A percentile compares a stretch with the other conserved stretches of the same genome.
phyloP scores from a whole-genome alignment of 2,113 vertebrate genomes.

The Opisthocomus hoazin region DNA sequence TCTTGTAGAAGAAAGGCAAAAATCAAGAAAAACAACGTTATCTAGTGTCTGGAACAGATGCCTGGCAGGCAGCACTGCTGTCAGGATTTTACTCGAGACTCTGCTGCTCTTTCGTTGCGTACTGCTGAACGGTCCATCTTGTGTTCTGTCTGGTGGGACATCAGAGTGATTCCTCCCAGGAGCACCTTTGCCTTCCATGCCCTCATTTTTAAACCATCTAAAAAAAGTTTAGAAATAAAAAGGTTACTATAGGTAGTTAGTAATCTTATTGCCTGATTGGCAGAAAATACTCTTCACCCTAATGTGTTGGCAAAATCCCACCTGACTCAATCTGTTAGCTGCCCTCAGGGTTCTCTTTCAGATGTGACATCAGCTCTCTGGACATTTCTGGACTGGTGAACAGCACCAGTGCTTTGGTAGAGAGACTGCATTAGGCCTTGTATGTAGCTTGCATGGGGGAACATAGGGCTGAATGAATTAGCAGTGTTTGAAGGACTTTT shows the following conservation, averaged over 20 bases:
- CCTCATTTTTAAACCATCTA: not conserved
- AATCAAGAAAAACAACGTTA: not conserved
- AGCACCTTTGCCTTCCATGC: not conserved
- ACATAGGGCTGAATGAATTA: not conserved
- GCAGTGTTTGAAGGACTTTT: not conserved
- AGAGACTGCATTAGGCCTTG: not conserved
- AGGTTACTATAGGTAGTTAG: not conserved
- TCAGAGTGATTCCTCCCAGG: not conserved
- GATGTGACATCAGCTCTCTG: not conserved
- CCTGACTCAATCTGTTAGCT: not conserved
- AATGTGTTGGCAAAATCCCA: not conserved
- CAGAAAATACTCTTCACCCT: not conserved
- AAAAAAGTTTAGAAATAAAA: not conserved
- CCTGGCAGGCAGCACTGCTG: not conserved
- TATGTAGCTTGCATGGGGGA: not conserved
- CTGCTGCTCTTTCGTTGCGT: not conserved
- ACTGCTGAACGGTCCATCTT: not conserved
- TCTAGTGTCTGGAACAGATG: not conserved
- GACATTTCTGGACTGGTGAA: accelerated
- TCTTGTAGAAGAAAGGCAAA: not conserved
- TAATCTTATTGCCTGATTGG: not conserved
- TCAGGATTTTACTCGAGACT: not conserved
- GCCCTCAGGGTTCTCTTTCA: not conserved
- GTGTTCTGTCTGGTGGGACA: not conserved
- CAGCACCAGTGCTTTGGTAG: accelerated